phyloP scores from a whole-genome alignment of 2,888 invertebrate genomes.

The Chymomyza procnemis region DNA sequence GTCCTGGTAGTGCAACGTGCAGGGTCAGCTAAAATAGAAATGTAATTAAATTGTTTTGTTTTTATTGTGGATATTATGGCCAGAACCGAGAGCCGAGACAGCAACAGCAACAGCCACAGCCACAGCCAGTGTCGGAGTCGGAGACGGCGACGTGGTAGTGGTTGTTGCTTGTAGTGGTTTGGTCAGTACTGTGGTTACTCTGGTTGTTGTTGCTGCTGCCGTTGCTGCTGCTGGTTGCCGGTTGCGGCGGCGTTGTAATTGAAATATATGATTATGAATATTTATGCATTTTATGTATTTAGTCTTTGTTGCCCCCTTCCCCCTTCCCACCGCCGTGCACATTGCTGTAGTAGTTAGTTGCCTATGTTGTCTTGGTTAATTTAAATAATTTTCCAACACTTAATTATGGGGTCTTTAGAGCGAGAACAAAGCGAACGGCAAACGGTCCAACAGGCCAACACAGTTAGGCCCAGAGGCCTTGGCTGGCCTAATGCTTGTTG shows the following conservation, averaged over 20 bases:
- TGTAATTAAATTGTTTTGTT: conserved; percentile 68
- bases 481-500: neutral
- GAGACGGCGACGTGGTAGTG: neutral
- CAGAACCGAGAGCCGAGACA: conserved; percentile 29
- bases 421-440: conserved; percentile 48
- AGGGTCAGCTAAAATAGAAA: conserved; percentile 42
- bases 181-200: neutral
- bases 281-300: conserved; percentile 65
- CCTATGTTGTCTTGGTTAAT: conserved; percentile 42
- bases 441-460: conserved; percentile 14
- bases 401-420: conserved; percentile 56
- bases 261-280: conserved; percentile 77
- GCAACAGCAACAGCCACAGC: too few species aligned
- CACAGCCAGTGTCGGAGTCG: too few species aligned
- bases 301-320: neutral
- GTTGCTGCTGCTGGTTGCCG: conserved; percentile 13
- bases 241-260: conserved; percentile 61
- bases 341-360: conserved; percentile 14
- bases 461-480: neutral
- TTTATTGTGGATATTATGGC: conserved; percentile 42
- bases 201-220: conserved; percentile 7
- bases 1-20: neutral
- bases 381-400: conserved; percentile 65
- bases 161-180: neutral
- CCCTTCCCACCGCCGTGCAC: too few species aligned